Evolutionary conservation across 2,113 vertebrate genomes (phyloP).

Genomic region (Xiphias gladius): DNA sequence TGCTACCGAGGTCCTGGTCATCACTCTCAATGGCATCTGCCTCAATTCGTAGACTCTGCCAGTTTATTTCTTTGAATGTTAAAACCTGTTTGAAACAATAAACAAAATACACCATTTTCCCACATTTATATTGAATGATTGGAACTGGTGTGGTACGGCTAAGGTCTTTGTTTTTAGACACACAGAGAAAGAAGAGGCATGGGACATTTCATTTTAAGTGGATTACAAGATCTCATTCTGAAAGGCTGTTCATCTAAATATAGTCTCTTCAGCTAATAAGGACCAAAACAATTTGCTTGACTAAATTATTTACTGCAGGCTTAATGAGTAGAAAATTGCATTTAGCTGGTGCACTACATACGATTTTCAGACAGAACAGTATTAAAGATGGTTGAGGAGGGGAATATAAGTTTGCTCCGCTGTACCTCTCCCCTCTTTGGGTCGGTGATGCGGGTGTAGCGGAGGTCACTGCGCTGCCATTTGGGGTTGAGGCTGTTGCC

Average conservation of each 20-base stretch:
- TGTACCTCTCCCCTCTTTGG: constrained; percentile 94
- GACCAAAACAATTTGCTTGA: constrained; percentile 25
- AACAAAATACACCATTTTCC: not conserved
- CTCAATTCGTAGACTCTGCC: constrained; percentile 97
- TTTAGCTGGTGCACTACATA: not conserved
- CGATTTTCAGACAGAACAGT: not conserved
- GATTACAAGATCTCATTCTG: constrained; percentile 25
- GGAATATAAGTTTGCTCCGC: not conserved
- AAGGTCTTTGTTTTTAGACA: not conserved
- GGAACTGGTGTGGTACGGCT: not conserved
- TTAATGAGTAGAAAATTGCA: constrained; percentile 11
- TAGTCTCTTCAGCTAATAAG: constrained; percentile 17
- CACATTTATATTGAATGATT: not conserved
- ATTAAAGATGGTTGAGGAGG: not conserved
- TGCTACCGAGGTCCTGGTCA: constrained; percentile 92
- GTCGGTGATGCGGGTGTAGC: constrained; percentile 94
- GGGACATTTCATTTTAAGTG: constrained; percentile 35
- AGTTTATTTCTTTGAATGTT: constrained; percentile 98
- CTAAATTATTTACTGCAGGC: constrained; percentile 35
- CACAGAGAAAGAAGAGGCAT: not conserved
- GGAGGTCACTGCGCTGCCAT: constrained; percentile 95
- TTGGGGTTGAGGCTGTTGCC: constrained; percentile 96
- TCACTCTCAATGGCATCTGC: constrained; percentile 94
- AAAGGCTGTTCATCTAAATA: constrained; percentile 28
- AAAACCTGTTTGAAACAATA: constrained; percentile 87